Evolutionary conservation across 2,797 vertebrate genomes (phyloP), one percentile per base, ranked within the genome.

Genomic region (Kryptopterus vitreolus): DNA sequence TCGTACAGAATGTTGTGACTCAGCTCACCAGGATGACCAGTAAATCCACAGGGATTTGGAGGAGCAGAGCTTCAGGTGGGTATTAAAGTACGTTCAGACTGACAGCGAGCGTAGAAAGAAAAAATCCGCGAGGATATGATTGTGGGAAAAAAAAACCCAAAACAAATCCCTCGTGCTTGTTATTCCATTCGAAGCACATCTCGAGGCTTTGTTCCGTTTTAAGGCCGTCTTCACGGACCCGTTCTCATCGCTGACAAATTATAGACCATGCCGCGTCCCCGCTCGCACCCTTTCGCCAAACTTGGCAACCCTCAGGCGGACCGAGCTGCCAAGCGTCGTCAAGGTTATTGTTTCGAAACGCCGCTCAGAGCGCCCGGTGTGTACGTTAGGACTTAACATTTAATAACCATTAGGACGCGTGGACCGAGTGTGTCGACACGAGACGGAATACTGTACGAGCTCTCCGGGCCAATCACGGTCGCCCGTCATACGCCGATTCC

Each of bases 271-370:
- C 4, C 7, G 66, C 29, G 11, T 81, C 76, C 43, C 31, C 43
- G 35, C 0, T 29, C 53, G 43, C 6, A 22, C 20, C 26, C 31
- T 61, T 62, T 71, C 46, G 43, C 61, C 13, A 46, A 77, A 71
- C 55, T 57, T 72, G 74, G 69, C 57, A 72, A 52, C 31, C 66
- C 48, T 43, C 16, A n/a, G 68, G 66, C 80, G 20, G 48, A 59
- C 18, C 43, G 43, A 48, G 10, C 59, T 72, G 80, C 68, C 80
- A 81, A 72, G 48, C 50, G n/a, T 55, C 72, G 57, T 71, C 80
- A 77, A 81, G 58, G 74, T 77, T 81, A 77, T 77, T 29, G 46
- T 63, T 63, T 71, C 9, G 0, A 20, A 35, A 52, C 50, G 24
- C 80, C 48, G 16, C 65, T 65, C 26, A 12, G 43, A 58, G 52